A percentile compares a stretch with the other conserved stretches of the same genome.
phyloP scores from a whole-genome alignment of 2,113 vertebrate genomes.

The Micromys minutus region DNA sequence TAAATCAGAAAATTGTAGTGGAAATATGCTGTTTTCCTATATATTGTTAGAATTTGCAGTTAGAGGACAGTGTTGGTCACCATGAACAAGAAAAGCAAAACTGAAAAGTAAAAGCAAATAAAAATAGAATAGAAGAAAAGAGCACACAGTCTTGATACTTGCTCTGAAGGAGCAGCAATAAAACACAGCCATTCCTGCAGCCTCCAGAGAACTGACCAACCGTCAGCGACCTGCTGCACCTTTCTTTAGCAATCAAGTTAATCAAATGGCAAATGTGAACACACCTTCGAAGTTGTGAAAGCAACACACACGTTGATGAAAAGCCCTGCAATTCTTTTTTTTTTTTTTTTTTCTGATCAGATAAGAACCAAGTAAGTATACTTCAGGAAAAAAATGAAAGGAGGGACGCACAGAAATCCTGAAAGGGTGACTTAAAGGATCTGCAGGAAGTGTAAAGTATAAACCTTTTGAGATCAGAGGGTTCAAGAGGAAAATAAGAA shows the following conservation, averaged over 20 bases:
- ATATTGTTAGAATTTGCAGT: neutral
- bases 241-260: neutral
- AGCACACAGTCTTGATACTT: neutral
- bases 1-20: slow-evolving; percentile 5
- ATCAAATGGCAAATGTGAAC: neutral
- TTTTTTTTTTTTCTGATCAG: neutral
- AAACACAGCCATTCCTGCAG: neutral
- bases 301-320: neutral
- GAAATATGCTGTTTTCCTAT: slow-evolving; percentile 28
- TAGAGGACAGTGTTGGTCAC: neutral
- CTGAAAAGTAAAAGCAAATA: neutral
- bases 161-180: neutral
- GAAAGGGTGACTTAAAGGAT: neutral
- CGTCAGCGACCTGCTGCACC: neutral
- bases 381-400: slow-evolving; percentile 11
- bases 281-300: slow-evolving; percentile 18
- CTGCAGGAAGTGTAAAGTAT: slow-evolving; percentile 31
- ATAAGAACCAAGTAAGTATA: slow-evolving; percentile 1
- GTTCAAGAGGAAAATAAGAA: slow-evolving; percentile 26
- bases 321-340: neutral
- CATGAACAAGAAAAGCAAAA: neutral
- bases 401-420: slow-evolving; percentile 4
- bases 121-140: neutral
- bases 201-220: neutral
- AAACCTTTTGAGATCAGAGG: slow-evolving; percentile 51